phyloP scores from a whole-genome alignment of 2,797 vertebrate species.

The Falco concolor region DNA sequence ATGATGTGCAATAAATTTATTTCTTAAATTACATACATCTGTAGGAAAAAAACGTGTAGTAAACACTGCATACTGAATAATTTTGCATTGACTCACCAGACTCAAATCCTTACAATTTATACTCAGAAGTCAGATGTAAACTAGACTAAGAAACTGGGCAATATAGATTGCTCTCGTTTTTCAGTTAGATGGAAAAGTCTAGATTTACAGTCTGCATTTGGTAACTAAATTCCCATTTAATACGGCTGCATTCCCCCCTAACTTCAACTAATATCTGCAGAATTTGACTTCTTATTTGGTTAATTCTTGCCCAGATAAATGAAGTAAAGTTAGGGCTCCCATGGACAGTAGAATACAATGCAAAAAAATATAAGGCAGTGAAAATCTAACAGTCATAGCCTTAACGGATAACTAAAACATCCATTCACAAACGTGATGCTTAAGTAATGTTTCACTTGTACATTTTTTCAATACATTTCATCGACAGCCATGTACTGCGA shows the following conservation, averaged over 20 bases:
- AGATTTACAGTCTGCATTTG: neutral
- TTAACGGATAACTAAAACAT: neutral
- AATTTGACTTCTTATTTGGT: neutral
- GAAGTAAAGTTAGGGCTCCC: neutral
- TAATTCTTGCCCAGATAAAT: neutral
- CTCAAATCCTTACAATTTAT: neutral
- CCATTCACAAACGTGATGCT: neutral
- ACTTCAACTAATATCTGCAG: neutral
- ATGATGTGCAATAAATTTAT: neutral
- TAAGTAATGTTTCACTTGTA: neutral
- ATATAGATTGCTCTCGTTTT: neutral
- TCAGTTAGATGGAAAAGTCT: neutral
- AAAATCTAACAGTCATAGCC: neutral
- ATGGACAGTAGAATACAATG: neutral
- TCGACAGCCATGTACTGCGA: accelerated
- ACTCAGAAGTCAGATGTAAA: neutral
- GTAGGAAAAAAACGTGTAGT: neutral
- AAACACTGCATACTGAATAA: neutral
- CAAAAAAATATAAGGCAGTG: neutral
- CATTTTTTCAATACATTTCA: neutral
- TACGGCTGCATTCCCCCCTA: neutral
- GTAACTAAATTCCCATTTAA: neutral
- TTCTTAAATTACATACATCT: neutral
- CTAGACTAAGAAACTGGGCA: neutral
- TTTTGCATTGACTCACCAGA: neutral